These are phyloP conservation scores for Prietella phreatophila DNA, from an alignment of 2,113 vertebrate species.

Conservation along the genomic window DNA sequence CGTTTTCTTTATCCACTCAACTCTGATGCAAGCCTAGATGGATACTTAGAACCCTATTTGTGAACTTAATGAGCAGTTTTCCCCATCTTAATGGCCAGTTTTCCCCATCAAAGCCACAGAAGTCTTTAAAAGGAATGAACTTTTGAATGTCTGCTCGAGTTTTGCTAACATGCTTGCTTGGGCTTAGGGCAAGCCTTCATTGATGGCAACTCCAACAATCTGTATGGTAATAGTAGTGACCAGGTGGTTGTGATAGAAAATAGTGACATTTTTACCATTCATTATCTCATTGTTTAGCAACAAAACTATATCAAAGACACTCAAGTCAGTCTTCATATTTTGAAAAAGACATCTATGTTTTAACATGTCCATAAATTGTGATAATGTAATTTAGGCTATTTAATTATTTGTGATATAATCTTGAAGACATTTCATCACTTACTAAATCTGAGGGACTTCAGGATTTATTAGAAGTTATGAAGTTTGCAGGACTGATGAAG, in stretches of 20 bases:
- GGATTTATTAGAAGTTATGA: not conserved
- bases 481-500: not conserved
- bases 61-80: constrained; percentile 81
- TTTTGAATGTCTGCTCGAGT: constrained; percentile 77
- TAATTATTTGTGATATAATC: not conserved
- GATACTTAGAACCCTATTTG: constrained; percentile 83
- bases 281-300: constrained; percentile 85
- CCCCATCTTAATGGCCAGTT: constrained; percentile 73
- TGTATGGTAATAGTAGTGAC: constrained; percentile 84
- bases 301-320: constrained; percentile 77
- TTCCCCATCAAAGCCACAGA: constrained; percentile 88
- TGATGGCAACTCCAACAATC: constrained; percentile 70
- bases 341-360: constrained; percentile 2
- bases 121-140: constrained; percentile 78
- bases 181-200: constrained; percentile 85
- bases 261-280: constrained; percentile 82
- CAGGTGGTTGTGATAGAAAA: constrained; percentile 87
- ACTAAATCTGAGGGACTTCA: not conserved
- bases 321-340: constrained; percentile 81
- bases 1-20: constrained; percentile 76
- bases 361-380: not conserved
- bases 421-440: not conserved
- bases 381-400: not conserved
- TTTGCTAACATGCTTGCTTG: constrained; percentile 82
- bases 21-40: constrained; percentile 84